Percentiles rank a stretch among this genome's conserved stretches.
These are phyloP conservation scores for Megalopta genalis DNA, from an alignment of 1,140 invertebrate species.

Conservation along the genomic window DNA sequence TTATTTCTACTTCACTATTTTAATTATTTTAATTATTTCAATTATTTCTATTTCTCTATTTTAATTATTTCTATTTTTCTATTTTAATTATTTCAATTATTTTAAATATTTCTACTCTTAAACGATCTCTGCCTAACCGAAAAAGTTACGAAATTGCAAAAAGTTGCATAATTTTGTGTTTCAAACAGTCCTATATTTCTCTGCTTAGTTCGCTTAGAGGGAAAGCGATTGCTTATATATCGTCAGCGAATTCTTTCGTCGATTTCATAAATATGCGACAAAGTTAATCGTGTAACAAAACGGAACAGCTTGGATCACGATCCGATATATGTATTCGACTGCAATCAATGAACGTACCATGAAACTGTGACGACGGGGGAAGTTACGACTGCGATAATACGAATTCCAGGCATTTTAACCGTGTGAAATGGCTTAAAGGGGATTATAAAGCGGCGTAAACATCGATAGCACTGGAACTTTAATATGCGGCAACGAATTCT, in stretches of 20 bases:
- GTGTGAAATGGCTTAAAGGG: slow-evolving; percentile 57
- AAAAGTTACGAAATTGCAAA: no score
- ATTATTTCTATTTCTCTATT: no score
- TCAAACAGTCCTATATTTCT: no score
- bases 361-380: slow-evolving; percentile 20
- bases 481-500: slow-evolving; percentile 40
- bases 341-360: slow-evolving; percentile 18
- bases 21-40: no score
- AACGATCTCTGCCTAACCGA: no score
- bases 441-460: slow-evolving; percentile 52
- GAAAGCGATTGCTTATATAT: background rate
- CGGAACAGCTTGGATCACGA: background rate
- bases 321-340: slow-evolving; percentile 8
- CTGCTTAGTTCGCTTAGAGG: no score
- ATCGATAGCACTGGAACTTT: slow-evolving; percentile 30
- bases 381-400: slow-evolving; percentile 56
- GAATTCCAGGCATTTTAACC: slow-evolving; percentile 54
- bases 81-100: no score
- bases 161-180: no score
- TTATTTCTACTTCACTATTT: no score
- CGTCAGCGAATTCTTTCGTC: background rate
- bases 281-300: background rate
- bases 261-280: background rate
- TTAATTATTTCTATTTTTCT: no score
- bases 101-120: no score